phyloP scores from a whole-genome alignment of 2,113 vertebrate genomes.

The Callithrix jacchus region DNA sequence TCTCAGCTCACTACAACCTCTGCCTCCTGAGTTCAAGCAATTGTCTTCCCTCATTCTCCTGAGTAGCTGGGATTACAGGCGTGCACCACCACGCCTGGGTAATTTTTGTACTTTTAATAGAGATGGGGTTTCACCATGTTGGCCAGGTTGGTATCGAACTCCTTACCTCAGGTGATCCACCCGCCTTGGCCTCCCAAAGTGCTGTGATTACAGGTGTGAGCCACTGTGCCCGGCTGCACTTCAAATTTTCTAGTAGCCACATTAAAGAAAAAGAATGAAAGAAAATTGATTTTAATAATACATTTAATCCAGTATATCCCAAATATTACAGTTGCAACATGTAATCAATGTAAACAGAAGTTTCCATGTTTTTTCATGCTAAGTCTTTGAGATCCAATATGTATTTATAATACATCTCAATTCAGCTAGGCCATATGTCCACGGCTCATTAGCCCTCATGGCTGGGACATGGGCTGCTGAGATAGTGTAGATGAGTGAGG shows the following conservation, averaged over 20 bases:
- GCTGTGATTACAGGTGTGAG: no score
- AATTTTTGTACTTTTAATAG: no score
- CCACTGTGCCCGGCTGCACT: background rate
- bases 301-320: background rate
- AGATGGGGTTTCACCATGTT: no score
- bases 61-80: no score
- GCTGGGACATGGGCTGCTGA: background rate
- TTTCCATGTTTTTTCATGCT: background rate
- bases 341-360: background rate
- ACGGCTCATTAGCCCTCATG: accelerated
- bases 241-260: background rate
- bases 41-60: no score
- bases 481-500: background rate
- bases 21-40: no score
- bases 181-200: no score
- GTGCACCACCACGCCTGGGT: no score
- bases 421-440: background rate
- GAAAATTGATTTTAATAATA: background rate
- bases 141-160: no score
- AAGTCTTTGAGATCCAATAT: background rate
- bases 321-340: background rate
- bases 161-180: no score
- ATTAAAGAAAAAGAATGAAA: background rate
- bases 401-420: background rate
- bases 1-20: no score